These are phyloP conservation scores for Holothuria glaberrima DNA, from an alignment of 35 echinoderm and acorn worm species.

Conservation along the genomic window DNA sequence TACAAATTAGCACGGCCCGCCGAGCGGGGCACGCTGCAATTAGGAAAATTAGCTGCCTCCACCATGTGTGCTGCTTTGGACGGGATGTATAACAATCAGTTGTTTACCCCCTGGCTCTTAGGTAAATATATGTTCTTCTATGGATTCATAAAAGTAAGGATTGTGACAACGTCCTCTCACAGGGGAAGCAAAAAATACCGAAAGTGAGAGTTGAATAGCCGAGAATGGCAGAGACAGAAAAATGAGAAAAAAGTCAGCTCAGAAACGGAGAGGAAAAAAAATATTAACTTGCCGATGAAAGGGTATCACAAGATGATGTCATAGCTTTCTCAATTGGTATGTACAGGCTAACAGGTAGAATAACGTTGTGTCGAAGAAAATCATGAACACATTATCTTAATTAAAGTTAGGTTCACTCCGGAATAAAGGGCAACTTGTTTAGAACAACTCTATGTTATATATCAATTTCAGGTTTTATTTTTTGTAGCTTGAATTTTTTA, in stretches of 20 bases:
- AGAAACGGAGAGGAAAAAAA: neutral
- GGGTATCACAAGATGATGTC: no score
- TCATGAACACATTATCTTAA: no score
- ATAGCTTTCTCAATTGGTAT: no score
- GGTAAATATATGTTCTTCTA: conserved; percentile 37
- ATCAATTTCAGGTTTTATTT: no score
- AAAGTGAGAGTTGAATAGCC: conserved; percentile 37
- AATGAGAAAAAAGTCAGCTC: neutral
- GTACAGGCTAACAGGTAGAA: no score
- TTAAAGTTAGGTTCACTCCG: no score
- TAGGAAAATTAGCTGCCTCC: conserved; percentile 30
- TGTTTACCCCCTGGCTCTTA: neutral
- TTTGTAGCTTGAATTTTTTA: no score
- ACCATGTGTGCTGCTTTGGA: conserved; percentile 36
- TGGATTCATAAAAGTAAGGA: conserved; percentile 9
- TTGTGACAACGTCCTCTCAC: conserved; percentile 23
- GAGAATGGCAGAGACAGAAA: neutral
- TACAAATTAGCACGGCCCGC: conserved; percentile 46
- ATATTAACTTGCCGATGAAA: no score
- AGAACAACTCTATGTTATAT: no score
- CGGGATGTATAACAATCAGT: conserved; percentile 23
- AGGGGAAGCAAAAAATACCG: neutral
- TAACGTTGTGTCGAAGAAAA: no score
- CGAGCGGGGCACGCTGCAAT: conserved; percentile 40
- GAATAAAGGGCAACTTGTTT: no score